Evolutionary conservation across 2,888 invertebrate genomes (phyloP).

Genomic region (Vesta saturnalis): DNA sequence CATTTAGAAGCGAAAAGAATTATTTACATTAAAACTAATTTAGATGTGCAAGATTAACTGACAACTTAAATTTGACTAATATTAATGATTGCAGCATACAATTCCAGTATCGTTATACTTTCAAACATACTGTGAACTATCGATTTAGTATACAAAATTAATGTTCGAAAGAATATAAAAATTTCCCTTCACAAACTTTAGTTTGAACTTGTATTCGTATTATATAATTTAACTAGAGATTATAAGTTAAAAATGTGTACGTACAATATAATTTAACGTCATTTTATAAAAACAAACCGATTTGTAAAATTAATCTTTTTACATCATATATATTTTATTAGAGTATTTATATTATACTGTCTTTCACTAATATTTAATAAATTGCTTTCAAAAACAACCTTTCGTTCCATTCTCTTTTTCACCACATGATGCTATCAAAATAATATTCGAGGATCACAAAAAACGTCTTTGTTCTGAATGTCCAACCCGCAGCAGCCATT

Average conservation of each 20-base stretch:
- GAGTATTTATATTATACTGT: conserved; percentile 23
- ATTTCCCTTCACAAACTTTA: background rate
- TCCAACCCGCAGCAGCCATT: conserved; percentile 55
- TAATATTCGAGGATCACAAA: conserved; percentile 49
- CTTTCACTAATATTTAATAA: conserved; percentile 40
- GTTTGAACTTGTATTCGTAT: no score
- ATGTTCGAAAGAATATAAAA: conserved; percentile 5
- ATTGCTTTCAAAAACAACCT: conserved; percentile 45
- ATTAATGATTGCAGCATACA: conserved; percentile 11
- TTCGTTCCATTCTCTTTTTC: conserved; percentile 42
- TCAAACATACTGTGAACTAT: conserved; percentile 11
- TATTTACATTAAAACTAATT: conserved; percentile 10
- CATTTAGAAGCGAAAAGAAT: background rate
- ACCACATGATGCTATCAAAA: conserved; percentile 43
- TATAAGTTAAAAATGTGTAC: background rate
- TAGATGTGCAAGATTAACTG: conserved; percentile 14
- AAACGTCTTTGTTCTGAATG: conserved; percentile 55
- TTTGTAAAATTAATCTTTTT: background rate
- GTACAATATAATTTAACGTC: background rate
- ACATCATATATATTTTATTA: background rate
- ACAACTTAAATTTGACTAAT: conserved; percentile 15
- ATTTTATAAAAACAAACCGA: background rate
- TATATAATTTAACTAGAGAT: no score
- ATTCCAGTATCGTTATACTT: conserved; percentile 8
- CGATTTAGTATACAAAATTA: conserved; percentile 11